Evolutionary conservation across 2,797 vertebrate species (phyloP).

Genomic region (Chelmon rostratus): DNA sequence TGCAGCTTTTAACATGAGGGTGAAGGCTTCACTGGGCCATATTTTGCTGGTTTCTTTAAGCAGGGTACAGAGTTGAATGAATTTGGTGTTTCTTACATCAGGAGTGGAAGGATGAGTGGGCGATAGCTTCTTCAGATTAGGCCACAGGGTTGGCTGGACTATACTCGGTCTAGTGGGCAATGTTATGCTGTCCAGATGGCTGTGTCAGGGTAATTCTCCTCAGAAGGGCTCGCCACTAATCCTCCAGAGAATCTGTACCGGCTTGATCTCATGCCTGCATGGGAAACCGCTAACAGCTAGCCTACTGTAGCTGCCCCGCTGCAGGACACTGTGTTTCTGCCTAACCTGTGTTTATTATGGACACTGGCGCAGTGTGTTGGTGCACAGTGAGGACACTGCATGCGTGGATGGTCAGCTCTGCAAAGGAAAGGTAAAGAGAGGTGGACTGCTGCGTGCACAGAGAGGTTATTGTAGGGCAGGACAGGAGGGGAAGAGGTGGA

Average conservation of each 20-base stretch:
- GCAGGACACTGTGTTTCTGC: constrained; percentile 6
- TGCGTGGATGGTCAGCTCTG: neutral
- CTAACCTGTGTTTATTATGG: constrained; percentile 9
- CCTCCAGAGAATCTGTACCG: constrained; percentile 72
- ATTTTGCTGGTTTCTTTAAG: neutral
- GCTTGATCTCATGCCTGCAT: constrained; percentile 72
- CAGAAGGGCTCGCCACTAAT: constrained; percentile 74
- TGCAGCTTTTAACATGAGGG: neutral
- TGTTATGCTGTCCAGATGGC: constrained; percentile 77
- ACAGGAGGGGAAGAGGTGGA: constrained; percentile 11
- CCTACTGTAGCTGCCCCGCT: constrained; percentile 28
- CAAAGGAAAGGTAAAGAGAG: neutral
- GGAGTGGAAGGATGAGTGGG: constrained; percentile 2
- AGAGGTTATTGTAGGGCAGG: constrained; percentile 14
- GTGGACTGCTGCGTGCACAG: neutral
- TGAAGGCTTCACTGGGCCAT: neutral
- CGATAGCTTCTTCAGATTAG: constrained; percentile 23
- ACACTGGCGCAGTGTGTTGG: constrained; percentile 11
- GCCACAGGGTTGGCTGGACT: constrained; percentile 9
- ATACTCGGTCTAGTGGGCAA: constrained; percentile 39
- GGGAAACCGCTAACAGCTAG: constrained; percentile 38
- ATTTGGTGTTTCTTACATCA: constrained; percentile 10
- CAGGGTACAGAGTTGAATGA: neutral
- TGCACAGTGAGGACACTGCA: constrained; percentile 3
- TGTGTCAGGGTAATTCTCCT: constrained; percentile 76